Evolutionary conservation across 2,797 vertebrate species (phyloP).

Genomic region (Prionace glauca): DNA sequence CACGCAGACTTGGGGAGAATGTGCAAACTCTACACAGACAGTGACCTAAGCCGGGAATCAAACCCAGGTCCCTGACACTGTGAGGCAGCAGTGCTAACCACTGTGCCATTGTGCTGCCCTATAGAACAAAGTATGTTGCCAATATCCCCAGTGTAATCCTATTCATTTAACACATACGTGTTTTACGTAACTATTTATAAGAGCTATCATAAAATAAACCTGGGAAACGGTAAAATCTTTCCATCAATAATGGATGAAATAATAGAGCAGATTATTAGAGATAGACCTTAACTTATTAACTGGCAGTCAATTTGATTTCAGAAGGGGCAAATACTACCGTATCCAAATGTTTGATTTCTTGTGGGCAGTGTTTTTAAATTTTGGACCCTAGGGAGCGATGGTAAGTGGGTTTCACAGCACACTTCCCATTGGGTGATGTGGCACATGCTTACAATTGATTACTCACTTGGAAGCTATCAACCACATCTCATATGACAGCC

Average conservation of each 20-base stretch:
- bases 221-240: not conserved
- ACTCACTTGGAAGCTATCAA: no score
- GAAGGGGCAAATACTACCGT: not conserved
- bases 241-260: not conserved
- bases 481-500: no score
- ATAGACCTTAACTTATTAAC: not conserved
- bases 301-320: not conserved
- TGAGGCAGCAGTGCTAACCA: no score
- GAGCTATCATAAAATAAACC: not conserved
- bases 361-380: not conserved
- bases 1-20: no score
- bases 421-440: no score
- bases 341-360: not conserved
- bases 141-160: not conserved
- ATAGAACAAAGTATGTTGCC: not conserved
- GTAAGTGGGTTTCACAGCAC: no score
- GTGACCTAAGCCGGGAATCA: no score
- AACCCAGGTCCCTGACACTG: no score
- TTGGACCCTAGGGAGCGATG: no score
- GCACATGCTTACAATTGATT: no score
- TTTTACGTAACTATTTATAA: not conserved
- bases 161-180: not conserved
- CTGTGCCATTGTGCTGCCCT: no score
- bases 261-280: not conserved
- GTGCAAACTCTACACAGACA: no score